phyloP scores from a whole-genome alignment of 2,113 vertebrate genomes.

The Pygathrix nemaeus region DNA sequence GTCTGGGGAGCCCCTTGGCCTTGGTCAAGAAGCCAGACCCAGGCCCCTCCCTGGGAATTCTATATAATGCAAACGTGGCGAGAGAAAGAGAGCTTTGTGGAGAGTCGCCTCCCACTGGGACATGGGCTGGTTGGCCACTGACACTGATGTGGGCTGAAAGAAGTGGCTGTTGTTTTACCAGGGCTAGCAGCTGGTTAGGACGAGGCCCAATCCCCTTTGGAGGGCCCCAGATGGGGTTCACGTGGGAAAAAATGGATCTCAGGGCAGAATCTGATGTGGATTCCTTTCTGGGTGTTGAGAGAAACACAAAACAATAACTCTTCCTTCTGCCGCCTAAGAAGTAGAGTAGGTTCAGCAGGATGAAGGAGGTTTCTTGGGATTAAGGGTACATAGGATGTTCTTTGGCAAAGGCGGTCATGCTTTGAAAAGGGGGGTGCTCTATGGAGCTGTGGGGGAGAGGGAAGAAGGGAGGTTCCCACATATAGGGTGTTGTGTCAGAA shows the following conservation, averaged over 20 bases:
- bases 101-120: not conserved
- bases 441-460: not conserved
- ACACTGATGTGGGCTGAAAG: not conserved
- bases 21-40: constrained; percentile 42
- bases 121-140: not conserved
- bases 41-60: constrained; percentile 42
- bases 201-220: not conserved
- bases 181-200: not conserved
- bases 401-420: not conserved
- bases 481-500: not conserved
- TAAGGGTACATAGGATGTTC: too few species aligned
- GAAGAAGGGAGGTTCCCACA: not conserved
- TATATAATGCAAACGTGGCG: not conserved
- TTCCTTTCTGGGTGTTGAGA: not conserved
- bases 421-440: not conserved
- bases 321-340: not conserved
- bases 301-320: not conserved
- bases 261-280: not conserved
- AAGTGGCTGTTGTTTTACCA: not conserved
- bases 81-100: constrained; percentile 69
- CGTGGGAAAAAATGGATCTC: not conserved
- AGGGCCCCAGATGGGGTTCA: not conserved
- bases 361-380: not conserved
- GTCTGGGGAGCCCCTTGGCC: not conserved
- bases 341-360: not conserved